Evolutionary conservation across 2,888 invertebrate genomes (phyloP).

Genomic region (Papilio demoleus): DNA sequence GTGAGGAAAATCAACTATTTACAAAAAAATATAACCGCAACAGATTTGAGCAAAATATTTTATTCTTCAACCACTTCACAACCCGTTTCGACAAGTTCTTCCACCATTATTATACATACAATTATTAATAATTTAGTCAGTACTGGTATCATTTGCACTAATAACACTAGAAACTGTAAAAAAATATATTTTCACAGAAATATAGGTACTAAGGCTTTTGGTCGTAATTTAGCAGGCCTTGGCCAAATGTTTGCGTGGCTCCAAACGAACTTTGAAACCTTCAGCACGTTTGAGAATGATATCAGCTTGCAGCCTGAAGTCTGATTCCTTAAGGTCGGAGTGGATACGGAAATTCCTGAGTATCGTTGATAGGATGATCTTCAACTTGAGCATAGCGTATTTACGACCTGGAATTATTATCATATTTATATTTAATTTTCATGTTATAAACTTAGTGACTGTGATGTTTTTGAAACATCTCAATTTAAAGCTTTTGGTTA

Average conservation of each 20-base stretch:
- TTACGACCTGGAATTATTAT: slow-evolving; percentile 85
- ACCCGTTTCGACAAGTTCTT: slow-evolving; percentile 56
- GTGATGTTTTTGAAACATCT: no score
- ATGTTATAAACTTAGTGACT: no score
- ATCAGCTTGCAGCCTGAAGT: slow-evolving; percentile 89
- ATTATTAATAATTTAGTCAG: slow-evolving; percentile 65
- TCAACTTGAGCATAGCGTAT: slow-evolving; percentile 91
- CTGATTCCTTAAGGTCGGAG: slow-evolving; percentile 86
- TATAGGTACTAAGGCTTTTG: slow-evolving; percentile 46
- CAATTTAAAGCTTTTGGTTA: no score
- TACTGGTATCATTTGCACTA: slow-evolving; percentile 61
- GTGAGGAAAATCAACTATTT: slow-evolving; percentile 64
- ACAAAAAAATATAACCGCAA: slow-evolving; percentile 57
- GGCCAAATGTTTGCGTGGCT: slow-evolving; percentile 83
- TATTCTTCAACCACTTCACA: slow-evolving; percentile 50
- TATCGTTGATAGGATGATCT: slow-evolving; percentile 90
- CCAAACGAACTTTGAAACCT: slow-evolving; percentile 88
- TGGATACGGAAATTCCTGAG: slow-evolving; percentile 88
- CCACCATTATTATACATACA: slow-evolving; percentile 64
- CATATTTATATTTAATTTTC: background rate
- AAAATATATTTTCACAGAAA: slow-evolving; percentile 53
- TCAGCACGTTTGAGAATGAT: slow-evolving; percentile 90
- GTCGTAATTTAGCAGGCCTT: slow-evolving; percentile 59
- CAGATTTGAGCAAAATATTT: slow-evolving; percentile 58
- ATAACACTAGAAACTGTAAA: slow-evolving; percentile 52